phyloP scores from a whole-genome alignment of 2,797 vertebrate species.

The Crocidura indochinensis region DNA sequence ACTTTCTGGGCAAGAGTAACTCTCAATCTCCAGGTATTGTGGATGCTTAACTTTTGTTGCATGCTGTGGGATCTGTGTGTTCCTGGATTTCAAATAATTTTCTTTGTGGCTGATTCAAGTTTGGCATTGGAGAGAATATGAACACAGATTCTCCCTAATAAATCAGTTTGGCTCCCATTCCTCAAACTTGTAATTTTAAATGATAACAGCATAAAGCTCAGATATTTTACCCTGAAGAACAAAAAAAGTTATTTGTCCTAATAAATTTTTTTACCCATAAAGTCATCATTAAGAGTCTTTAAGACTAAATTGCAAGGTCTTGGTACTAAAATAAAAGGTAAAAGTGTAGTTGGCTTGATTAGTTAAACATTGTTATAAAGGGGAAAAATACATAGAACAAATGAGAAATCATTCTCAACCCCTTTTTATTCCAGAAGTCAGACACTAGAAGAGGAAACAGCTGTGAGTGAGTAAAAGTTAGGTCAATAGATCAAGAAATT shows the following conservation, averaged over 20 bases:
- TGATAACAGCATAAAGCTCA: conserved; percentile 1
- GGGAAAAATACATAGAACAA: conserved; percentile 11
- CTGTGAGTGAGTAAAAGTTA: conserved; percentile 19
- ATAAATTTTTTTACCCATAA: conserved; percentile 33
- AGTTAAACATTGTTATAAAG: conserved; percentile 13
- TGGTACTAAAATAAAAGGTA: conserved; percentile 11
- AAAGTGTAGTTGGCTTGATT: neutral
- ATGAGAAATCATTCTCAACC: conserved; percentile 34
- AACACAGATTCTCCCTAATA: no score
- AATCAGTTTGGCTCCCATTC: no score
- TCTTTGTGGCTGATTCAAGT: no score
- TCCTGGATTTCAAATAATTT: no score
- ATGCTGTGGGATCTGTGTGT: no score
- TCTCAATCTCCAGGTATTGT: no score
- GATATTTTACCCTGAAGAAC: conserved; percentile 5
- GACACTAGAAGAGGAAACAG: neutral
- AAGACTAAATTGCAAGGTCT: neutral
- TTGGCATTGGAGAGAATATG: no score
- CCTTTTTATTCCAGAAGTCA: conserved; percentile 48
- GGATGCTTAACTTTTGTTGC: no score
- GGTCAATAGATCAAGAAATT: conserved; percentile 30
- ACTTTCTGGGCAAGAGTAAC: no score
- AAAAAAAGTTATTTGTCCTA: conserved; percentile 10
- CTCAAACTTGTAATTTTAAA: neutral
- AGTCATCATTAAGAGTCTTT: conserved; percentile 25